A percentile compares a stretch with the other conserved stretches of the same genome.
Evolutionary conservation across 2,888 invertebrate genomes (phyloP).

Genomic region (Arrhopalites spinosus): DNA sequence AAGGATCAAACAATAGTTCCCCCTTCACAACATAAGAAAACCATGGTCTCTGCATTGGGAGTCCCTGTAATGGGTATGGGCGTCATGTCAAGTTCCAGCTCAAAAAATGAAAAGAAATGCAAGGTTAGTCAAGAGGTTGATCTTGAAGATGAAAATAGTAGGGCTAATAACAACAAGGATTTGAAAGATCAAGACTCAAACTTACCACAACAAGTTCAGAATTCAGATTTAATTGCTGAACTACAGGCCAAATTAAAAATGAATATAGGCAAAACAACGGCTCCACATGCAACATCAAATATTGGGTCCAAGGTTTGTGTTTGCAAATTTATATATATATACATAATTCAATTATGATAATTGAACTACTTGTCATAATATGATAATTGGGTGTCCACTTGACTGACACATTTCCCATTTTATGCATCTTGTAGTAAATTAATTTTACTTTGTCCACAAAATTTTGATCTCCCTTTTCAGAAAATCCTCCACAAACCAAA

Average conservation of each 20-base stretch:
- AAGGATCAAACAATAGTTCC: neutral
- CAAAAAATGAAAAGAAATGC: neutral
- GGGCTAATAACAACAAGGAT: too few relatives aligned
- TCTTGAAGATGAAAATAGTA: conserved; percentile 18
- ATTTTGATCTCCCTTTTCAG: too few relatives aligned
- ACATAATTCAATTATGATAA: too few relatives aligned
- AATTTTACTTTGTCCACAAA: too few relatives aligned
- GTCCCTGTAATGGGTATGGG: conserved; percentile 28
- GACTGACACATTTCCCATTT: too few relatives aligned
- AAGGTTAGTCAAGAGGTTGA: conserved; percentile 1
- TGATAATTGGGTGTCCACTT: too few relatives aligned
- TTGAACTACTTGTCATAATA: too few relatives aligned
- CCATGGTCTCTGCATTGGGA: conserved; percentile 15
- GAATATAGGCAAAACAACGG: conserved; percentile 37
- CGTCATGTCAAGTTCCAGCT: neutral
- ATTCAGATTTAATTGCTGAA: conserved; percentile 54
- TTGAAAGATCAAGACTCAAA: conserved; percentile 39
- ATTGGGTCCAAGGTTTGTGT: conserved; percentile 27
- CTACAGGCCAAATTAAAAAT: conserved; percentile 53
- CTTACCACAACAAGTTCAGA: conserved; percentile 54
- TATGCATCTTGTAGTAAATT: too few relatives aligned
- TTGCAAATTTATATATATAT: neutral
- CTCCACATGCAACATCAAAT: conserved; percentile 34
- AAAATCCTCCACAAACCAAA: too few relatives aligned
- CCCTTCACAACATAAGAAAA: neutral